Base-by-base conservation (phyloP, 2,797 vertebrate species). In the Sibirionetta formosa region DNA sequence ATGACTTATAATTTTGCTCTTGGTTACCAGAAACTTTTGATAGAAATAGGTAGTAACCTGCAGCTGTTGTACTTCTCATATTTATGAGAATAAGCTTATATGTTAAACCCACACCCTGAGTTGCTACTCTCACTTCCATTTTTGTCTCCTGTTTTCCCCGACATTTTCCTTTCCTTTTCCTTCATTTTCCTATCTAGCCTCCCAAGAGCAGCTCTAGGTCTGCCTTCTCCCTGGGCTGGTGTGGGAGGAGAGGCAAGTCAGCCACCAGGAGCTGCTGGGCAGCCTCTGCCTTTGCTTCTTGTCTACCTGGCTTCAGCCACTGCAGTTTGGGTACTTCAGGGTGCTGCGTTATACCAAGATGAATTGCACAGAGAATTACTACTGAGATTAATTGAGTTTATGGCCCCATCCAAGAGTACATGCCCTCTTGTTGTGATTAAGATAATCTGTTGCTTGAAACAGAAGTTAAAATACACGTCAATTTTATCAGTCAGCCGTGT, bases 381-480 rank as follows among this genome's bases (percentile, higher is more conserved):
- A 26, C 35, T 66, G 57, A 86, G 68, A 86, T 90, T 96, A 95
- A 97, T 68, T 92, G 82, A 86, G 87, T 95, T 93, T 86, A 82
- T 48, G 66, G 26, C 70, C 76, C 18, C 51, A 51, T 42, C 36
- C 31, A 56, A 68, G 33, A 83, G n/a, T 35, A 79, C 48, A 11
- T 53, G 72, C 38, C 71, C 66, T 79, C 91, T 94, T 86, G 72
- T 91, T 96, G 82, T 76, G 83, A 88, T 94, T 72, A 91, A 92
- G 78, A 57, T 71, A 93, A 93, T 65, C 69, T 54, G 11, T 29
- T 75, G 36, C 87, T 90, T 83, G 94, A 95, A 94, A 87, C 31
- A 77, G 56, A 83, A 94, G 82, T 65, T 86, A 92, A 90, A 96
- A 93, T 44, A 63, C 42, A 20, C 16, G 79, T 65, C 57, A 72